Base-by-base conservation (phyloP, 1,140 invertebrate genomes). In the Zaprionus inermis region DNA sequence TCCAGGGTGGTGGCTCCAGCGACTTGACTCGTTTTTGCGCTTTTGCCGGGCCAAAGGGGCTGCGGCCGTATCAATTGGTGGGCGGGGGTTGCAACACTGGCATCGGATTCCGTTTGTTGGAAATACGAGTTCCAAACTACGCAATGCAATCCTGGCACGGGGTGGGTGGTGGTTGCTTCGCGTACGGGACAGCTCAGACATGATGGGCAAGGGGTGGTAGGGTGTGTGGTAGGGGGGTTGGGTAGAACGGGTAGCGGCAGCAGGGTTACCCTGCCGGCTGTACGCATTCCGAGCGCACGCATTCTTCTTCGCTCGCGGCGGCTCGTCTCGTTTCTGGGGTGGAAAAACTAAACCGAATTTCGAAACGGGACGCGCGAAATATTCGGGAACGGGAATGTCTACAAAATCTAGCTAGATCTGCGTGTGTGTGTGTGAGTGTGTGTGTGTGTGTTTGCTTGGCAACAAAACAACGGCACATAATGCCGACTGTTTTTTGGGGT, bases 311-410 rank as follows among this genome's bases (percentile, higher is more conserved):
- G 52, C 60, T 54, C 38, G 49, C n/a, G n/a, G n/a, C n/a, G n/a
- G 38, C 24, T 44, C 55, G 1, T 34, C 32, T 3, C 28, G n/a
- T 16, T 44, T 16, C 49, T 58, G 68, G 82, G 82, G 82, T 86
- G 81, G 82, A 86, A 78, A 78, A 78, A 78, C 64, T 54, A n/a
- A n/a, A 67, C 56, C 41, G 84, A 74, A 65, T 66, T 58, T 63
- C 57, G 51, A 22, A 59, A 51, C 67, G 49, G 24, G 44, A 49
- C 44, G 44, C 44, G 18, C 44, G 18, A 78, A 81, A 73, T 79
- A 79, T 73, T 30, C 16, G 46, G 56, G 24, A 38, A 49, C 30
- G 61, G 46, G 70, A 51, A 72, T 28, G 63, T 72, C 51, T 61
- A 44, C 57, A 44, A 54, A 41, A 30, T 74, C 11, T 41, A 12